A percentile compares a stretch with the other conserved stretches of the same genome.
phyloP scores from a whole-genome alignment of 1,140 invertebrate genomes.

The Trichonephila clavata region DNA sequence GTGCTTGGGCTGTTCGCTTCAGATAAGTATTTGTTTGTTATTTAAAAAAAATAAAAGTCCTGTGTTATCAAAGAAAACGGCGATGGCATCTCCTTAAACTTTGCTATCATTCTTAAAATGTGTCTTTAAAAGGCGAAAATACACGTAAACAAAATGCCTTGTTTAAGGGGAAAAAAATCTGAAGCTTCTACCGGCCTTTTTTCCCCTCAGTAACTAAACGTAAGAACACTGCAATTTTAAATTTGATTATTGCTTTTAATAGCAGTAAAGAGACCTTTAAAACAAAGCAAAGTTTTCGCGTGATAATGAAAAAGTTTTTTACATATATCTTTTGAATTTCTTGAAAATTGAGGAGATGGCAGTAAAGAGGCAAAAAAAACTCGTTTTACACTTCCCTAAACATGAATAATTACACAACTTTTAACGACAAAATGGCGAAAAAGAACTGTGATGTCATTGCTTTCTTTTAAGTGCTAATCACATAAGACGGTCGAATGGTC shows the following conservation, averaged over 20 bases:
- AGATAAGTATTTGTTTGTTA: neutral
- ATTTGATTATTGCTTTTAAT: neutral
- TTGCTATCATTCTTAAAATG: neutral
- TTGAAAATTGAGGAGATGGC: neutral
- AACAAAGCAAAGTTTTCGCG: neutral
- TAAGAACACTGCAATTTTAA: neutral
- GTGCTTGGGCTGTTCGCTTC: neutral
- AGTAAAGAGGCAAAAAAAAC: neutral
- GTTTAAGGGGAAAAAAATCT: neutral
- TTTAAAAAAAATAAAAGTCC: neutral
- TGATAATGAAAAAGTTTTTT: conserved; percentile 1
- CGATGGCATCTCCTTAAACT: neutral
- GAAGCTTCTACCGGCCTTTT: neutral
- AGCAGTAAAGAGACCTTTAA: neutral
- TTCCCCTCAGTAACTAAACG: neutral
- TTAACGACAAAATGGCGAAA: neutral
- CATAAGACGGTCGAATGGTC: conserved; percentile 56
- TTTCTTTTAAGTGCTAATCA: conserved; percentile 67
- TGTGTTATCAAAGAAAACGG: neutral
- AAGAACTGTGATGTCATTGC: neutral
- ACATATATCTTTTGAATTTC: neutral
- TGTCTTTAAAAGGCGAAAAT: neutral
- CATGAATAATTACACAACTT: conserved; percentile 55
- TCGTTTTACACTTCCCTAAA: conserved; percentile 36
- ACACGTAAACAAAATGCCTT: neutral